These are phyloP conservation scores for Rhinatrema bivittatum DNA, from an alignment of 2,797 vertebrate genomes.

Conservation along the genomic window DNA sequence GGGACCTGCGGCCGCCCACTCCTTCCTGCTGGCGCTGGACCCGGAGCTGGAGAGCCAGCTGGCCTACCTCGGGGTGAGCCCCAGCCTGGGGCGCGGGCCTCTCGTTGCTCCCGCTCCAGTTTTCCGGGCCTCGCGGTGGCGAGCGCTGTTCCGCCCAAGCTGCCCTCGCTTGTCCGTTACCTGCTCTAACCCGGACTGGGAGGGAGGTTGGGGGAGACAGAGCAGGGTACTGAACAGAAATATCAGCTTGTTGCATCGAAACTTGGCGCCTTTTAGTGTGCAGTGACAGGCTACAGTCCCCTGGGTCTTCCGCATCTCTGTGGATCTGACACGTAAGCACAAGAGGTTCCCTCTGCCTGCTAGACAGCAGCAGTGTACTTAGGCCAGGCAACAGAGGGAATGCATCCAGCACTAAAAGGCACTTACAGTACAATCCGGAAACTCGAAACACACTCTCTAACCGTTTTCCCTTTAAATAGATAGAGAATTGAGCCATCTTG, in stretches of 20 bases:
- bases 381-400: no score
- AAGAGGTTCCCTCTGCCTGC: slow-evolving; percentile 1
- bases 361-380: no score
- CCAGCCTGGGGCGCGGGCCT: not conserved
- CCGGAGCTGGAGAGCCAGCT: slow-evolving; percentile 70
- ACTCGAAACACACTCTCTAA: no score
- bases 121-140: not conserved
- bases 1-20: slow-evolving; percentile 56
- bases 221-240: no score
- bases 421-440: no score
- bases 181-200: rapidly evolving
- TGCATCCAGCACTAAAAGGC: no score
- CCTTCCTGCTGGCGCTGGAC: slow-evolving; percentile 79
- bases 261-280: no score
- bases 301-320: not conserved
- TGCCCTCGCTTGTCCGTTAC: not conserved
- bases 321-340: slow-evolving; percentile 73
- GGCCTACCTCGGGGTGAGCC: slow-evolving; percentile 82
- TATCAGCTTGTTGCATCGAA: no score
- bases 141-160: no score
- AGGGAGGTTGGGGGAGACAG: not conserved
- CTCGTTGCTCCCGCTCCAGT: rapidly evolving
- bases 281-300: not conserved
- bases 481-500: no score
- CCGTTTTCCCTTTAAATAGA: no score